A percentile compares a stretch with the other conserved stretches of the same genome.
These are phyloP conservation scores for Spilarctia lutea DNA, from an alignment of 2,888 invertebrate genomes.

Conservation along the genomic window DNA sequence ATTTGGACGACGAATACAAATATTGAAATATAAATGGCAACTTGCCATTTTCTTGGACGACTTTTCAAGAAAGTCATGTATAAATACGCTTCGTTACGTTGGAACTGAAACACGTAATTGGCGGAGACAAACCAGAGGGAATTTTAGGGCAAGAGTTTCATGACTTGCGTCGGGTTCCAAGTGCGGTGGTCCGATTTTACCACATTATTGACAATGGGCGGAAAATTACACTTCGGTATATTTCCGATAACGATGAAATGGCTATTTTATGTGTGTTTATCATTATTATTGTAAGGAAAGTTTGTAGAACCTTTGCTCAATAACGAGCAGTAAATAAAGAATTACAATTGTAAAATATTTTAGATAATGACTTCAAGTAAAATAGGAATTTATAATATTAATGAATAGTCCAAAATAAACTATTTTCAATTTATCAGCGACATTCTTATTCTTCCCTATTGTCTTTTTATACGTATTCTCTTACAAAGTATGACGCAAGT, in stretches of 20 bases:
- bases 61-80: slow-evolving; percentile 70
- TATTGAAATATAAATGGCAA: slow-evolving; percentile 74
- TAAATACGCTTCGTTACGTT: slow-evolving; percentile 74
- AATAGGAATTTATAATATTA: not conserved
- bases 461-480: slow-evolving; percentile 13
- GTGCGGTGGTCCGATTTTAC: slow-evolving; percentile 30
- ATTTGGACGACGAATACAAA: slow-evolving; percentile 54
- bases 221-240: slow-evolving; percentile 25
- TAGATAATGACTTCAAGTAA: not conserved
- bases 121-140: slow-evolving; percentile 56
- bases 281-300: slow-evolving; percentile 19
- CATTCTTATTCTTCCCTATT: not conserved
- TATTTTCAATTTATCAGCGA: not conserved
- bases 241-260: slow-evolving; percentile 34
- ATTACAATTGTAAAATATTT: not conserved
- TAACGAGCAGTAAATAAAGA: not conserved
- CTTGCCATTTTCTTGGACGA: slow-evolving; percentile 77
- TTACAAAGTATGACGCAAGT: slow-evolving; percentile 7
- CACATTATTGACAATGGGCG: slow-evolving; percentile 38
- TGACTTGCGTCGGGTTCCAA: slow-evolving; percentile 58
- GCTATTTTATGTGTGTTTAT: slow-evolving; percentile 22
- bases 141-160: slow-evolving; percentile 55
- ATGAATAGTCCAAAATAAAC: slow-evolving; percentile 13
- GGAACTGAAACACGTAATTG: slow-evolving; percentile 68
- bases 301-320: not conserved